Conservation (phyloP, 2,888 invertebrate species). For the Caenorhabditis macrosperma region DNA sequence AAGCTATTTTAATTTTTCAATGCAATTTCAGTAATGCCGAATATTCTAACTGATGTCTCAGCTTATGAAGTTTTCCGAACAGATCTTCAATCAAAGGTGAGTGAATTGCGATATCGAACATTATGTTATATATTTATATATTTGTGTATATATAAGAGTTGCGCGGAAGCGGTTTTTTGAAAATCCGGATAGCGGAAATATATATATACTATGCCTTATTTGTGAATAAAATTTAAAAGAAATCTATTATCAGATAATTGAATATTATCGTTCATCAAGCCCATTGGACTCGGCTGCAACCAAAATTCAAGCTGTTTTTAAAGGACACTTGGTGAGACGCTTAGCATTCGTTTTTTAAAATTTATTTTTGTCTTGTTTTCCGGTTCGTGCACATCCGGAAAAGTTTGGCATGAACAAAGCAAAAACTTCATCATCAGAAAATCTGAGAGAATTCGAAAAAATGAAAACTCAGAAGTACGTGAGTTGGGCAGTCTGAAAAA, state of each 20-base stretch:
- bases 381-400: conserved; percentile 84
- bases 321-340: conserved; percentile 92
- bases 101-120: too few relatives aligned
- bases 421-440: conserved; percentile 76
- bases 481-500: not conserved
- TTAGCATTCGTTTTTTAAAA: too few relatives aligned
- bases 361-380: too few relatives aligned
- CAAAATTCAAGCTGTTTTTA: conserved; percentile 93
- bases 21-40: conserved; percentile 71
- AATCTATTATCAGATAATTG: conserved; percentile 6
- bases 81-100: conserved; percentile 81
- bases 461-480: conserved; percentile 78
- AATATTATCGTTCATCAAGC: conserved; percentile 23
- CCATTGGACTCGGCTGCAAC: conserved; percentile 84
- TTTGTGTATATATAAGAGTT: too few relatives aligned
- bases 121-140: too few relatives aligned
- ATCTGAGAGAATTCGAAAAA: conserved; percentile 70
- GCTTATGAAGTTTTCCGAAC: conserved; percentile 76
- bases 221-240: not conserved
- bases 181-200: too few relatives aligned
- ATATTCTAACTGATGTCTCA: conserved; percentile 74
- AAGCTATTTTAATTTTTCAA: too few relatives aligned
- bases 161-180: too few relatives aligned
- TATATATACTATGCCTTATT: too few relatives aligned
- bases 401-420: conserved; percentile 86